Evolutionary conservation across 2,113 vertebrate species (phyloP), one percentile per base, ranked within the genome.

Genomic region (Mustela lutreola): DNA sequence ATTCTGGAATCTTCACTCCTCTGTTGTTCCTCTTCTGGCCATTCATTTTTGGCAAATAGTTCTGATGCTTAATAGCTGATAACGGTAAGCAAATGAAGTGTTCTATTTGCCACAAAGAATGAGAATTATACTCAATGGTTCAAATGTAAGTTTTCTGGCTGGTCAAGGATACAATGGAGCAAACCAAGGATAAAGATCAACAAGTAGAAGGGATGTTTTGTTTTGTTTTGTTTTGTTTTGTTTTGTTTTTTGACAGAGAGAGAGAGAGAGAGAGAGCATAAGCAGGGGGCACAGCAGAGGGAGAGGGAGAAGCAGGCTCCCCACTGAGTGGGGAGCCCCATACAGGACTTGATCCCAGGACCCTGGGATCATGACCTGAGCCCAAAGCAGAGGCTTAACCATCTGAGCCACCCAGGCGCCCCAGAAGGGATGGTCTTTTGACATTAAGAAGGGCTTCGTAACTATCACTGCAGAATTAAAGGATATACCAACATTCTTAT

Each of bases 101-200:
- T n/a, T 91, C 21, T n/a, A 62, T 56, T 71, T 89, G 87, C 75
- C 50, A 65, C 63, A 58, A 84, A 90, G 75, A 93, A 79, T 42
- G 50, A 39, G 28, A 88, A 67, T 73, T 39, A 53, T 58, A 15
- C 67, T 60, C 42, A 75, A 24, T 21, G 5, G 0, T 67, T 83
- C 39, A 82, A 90, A 93, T 26, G 45, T 39, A 96, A 67, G 22
- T 86, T 92, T 95, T 90, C 48, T 21, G 12, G 12, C 63, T 67
- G 0, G 39, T 86, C 45, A 45, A 53, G 89, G n/a, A 70, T 36
- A 89, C 12, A 48, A 2, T 67, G 10, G 19, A 76, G 9, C 28
- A 80, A 70, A 62, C 24, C 39, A 81, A 48, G 53, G 60, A 21
- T 86, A 75, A 76, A 82, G 24, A 22, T 62, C 60, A 62, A 60